Percentiles rank a stretch among this genome's conserved stretches.
Evolutionary conservation across 2,888 invertebrate species (phyloP).

Genomic region (Rhingia campestris): DNA sequence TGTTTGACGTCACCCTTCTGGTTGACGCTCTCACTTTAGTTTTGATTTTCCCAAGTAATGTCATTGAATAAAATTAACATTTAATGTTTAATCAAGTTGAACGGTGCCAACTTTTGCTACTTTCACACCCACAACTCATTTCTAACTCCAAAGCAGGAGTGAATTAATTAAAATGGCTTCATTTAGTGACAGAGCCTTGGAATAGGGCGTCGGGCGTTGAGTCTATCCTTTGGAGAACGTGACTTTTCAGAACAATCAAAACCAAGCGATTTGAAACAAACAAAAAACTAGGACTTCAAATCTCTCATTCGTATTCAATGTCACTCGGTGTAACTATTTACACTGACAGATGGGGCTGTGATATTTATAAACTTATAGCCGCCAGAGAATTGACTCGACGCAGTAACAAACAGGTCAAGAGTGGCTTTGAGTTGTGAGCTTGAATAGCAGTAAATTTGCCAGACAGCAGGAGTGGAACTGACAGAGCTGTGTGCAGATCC

Average conservation of each 20-base stretch:
- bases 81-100: conserved; percentile 69
- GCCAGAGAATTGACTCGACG: conserved; percentile 50
- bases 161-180: conserved; percentile 69
- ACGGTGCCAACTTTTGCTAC: conserved; percentile 41
- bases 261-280: background rate
- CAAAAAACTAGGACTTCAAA: conserved; percentile 30
- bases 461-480: conserved; percentile 63
- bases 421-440: conserved; percentile 60
- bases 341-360: conserved; percentile 33
- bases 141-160: conserved; percentile 44
- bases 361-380: conserved; percentile 64
- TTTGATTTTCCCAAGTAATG: conserved; percentile 67
- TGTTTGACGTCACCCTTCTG: conserved; percentile 20
- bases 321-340: conserved; percentile 67
- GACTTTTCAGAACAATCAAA: conserved; percentile 12
- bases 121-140: background rate
- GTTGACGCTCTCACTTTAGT: conserved; percentile 34
- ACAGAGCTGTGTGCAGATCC: conserved; percentile 48
- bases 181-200: conserved; percentile 20
- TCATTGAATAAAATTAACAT: conserved; percentile 64
- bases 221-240: conserved; percentile 23
- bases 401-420: conserved; percentile 50
- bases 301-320: conserved; percentile 71
- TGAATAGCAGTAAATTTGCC: conserved; percentile 63
- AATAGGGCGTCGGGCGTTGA: background rate